Conservation (phyloP, 1,140 invertebrate species). For the Leptonema lineaticorne region DNA sequence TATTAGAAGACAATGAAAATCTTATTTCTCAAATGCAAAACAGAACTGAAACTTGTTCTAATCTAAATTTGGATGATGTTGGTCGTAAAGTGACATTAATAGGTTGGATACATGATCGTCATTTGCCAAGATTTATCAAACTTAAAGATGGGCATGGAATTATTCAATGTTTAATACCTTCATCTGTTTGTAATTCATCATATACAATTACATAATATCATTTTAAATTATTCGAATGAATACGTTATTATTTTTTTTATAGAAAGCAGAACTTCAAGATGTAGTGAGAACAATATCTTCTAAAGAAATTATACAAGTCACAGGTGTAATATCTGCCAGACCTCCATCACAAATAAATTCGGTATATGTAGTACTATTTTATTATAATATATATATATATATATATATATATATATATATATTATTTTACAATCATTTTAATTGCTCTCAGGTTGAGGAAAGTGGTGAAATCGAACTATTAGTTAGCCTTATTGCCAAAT, state of each 20-base stretch:
- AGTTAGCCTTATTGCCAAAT: slow-evolving; percentile 17
- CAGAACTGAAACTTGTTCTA: slow-evolving; percentile 73
- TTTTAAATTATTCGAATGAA: slow-evolving; percentile 25
- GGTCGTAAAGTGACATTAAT: slow-evolving; percentile 66
- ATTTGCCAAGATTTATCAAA: slow-evolving; percentile 65
- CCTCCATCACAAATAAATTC: slow-evolving; percentile 39
- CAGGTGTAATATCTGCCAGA: slow-evolving; percentile 47
- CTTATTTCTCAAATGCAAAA: slow-evolving; percentile 54
- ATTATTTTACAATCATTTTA: background rate
- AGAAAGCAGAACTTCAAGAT: slow-evolving; percentile 28
- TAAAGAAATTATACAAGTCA: slow-evolving; percentile 46
- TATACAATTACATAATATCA: slow-evolving; percentile 23
- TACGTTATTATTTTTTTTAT: slow-evolving; percentile 39
- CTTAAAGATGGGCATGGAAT: slow-evolving; percentile 74
- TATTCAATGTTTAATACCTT: slow-evolving; percentile 68
- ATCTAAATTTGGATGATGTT: slow-evolving; percentile 61
- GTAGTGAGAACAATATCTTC: slow-evolving; percentile 24
- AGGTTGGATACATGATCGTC: slow-evolving; percentile 73
- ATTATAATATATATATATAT: background rate
- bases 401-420: background rate
- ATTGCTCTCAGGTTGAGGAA: slow-evolving; percentile 21
- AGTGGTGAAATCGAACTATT: slow-evolving; percentile 35
- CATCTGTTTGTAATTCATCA: slow-evolving; percentile 50
- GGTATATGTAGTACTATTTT: slow-evolving; percentile 8
- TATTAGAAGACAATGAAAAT: slow-evolving; percentile 45